Evolutionary conservation across 2,113 vertebrate genomes (phyloP), one percentile per base, ranked within the genome.

Genomic region (Salminus brasiliensis): DNA sequence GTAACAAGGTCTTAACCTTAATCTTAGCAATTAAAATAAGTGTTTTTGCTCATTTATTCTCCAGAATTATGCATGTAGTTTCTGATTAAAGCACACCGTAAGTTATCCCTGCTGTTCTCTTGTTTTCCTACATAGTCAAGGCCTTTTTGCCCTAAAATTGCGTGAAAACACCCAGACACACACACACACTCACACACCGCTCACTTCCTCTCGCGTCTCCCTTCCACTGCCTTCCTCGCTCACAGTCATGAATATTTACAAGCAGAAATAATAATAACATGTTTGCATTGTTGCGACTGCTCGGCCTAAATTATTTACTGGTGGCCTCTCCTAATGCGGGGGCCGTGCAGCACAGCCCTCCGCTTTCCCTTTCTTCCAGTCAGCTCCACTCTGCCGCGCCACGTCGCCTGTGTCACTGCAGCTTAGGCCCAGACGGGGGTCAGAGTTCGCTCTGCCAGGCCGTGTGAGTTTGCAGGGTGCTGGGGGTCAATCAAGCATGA

Each of bases 241-340:
- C n/a, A 1, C 4, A 39, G 52, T 55, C 57, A 78, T 82, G 52
- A 78, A 82, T 82, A 82, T 78, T 78, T 70, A 78, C 72, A 16
- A 32, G 62, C 53, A 55, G 55, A 70, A 78, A 53, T 82, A 82
- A 82, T 82, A 78, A 73, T 60, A 81, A 81, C 80, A 71, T 76
- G 81, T 82, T 82, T 78, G 75, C 75, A 84, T 62, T 80, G 41
- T 73, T 67, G 36, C 74, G 78, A 80, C 69, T 84, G 82, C 60
- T 83, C 3, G 23, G 47, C 49, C 69, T 84, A 52, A 84, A 77
- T 80, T 84, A 73, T 80, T 72, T 67, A 80, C 78, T 66, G 47
- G 45, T 76, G 73, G 73, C 32, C 32, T 27, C 72, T 8, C 62
- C 68, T 77, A 69, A 73, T 80, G 73, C 53, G 41, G 10, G 10